These are phyloP conservation scores for Ictalurus punctatus DNA, from an alignment of 2,113 vertebrate species.

Conservation along the genomic window DNA sequence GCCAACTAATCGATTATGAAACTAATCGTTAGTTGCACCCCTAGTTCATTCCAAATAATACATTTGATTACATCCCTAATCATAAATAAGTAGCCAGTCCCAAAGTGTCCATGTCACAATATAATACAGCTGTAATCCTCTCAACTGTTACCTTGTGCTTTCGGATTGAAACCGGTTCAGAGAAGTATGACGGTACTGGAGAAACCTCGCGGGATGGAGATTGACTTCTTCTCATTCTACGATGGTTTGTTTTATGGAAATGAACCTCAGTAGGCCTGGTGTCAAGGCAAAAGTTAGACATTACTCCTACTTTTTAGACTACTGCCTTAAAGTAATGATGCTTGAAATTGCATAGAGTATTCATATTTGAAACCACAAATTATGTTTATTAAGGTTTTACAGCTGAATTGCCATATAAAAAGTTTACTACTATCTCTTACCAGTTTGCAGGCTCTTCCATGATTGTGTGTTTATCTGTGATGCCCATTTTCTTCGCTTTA, in stretches of 20 bases:
- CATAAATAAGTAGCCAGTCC: background rate
- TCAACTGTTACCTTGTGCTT: slow-evolving; percentile 42
- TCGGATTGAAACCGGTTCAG: slow-evolving; percentile 49
- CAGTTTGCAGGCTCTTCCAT: slow-evolving; percentile 35
- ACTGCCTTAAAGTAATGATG: background rate
- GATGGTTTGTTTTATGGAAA: slow-evolving; percentile 16
- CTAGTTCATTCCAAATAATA: background rate
- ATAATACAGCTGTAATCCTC: background rate
- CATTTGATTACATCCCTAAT: background rate
- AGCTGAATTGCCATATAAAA: background rate
- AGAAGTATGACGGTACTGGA: slow-evolving; percentile 56
- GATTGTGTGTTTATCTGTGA: slow-evolving; percentile 23
- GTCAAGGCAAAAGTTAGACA: background rate
- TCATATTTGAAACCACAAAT: background rate
- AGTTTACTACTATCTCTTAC: slow-evolving; percentile 31
- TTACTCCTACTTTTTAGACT: background rate
- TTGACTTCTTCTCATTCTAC: slow-evolving; percentile 29
- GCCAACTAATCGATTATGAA: no score
- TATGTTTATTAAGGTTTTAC: background rate
- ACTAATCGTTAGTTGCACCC: no score
- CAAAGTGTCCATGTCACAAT: no score
- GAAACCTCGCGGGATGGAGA: slow-evolving; percentile 51
- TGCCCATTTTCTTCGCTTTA: slow-evolving; percentile 22
- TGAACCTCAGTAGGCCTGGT: slow-evolving; percentile 33
- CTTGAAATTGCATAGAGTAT: background rate